Evolutionary conservation across 1,140 invertebrate species (phyloP), one percentile per base, ranked within the genome.

Genomic region (Sinonovacula constricta): DNA sequence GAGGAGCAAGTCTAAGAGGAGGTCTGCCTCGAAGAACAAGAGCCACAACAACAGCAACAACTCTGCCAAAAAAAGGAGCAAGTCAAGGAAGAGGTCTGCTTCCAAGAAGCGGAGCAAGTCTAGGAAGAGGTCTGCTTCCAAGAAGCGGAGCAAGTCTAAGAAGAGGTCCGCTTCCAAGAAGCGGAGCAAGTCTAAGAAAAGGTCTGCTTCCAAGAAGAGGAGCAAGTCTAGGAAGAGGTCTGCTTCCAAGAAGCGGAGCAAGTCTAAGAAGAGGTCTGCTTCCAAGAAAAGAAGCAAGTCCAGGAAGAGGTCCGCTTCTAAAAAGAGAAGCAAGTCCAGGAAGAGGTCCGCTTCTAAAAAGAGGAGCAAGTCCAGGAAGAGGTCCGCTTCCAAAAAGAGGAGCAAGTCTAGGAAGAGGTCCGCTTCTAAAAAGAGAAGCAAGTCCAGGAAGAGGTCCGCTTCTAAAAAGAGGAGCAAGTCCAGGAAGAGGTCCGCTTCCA

Each of bases 171-270:
- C 45, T 5, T 69, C 70, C 18, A 26, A 69, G 66, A 69, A 69
- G 31, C n/a, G 71, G 15, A 65, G 59, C 51, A 74, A 62, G 70
- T 74, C 66, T 22, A 49, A n/a, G 36, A 69, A 69, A 51, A 10
- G 66, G 30, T 31, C 12, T 33, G 49, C 45, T 5, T 69, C 70
- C 18, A 26, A 69, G 66, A 69, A 69, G 31, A 18, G 66, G 22
- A 69, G 24, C n/a, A n/a, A n/a, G n/a, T n/a, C n/a, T n/a, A n/a
- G n/a, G 31, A 63, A 39, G 2, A 69, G 49, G 49, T 69, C 66
- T 28, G 45, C 45, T 22, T 69, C 66, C n/a, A 74, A 60, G 71
- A 75, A 75, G 26, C 71, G 70, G 5, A 63, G 59, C 34, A 74
- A 63, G 57, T 74, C 66, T 7, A 69, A 30, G 51, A 69, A 69